phyloP scores from a whole-genome alignment of 2,888 invertebrate species.

The Epirrhoe tristata region DNA sequence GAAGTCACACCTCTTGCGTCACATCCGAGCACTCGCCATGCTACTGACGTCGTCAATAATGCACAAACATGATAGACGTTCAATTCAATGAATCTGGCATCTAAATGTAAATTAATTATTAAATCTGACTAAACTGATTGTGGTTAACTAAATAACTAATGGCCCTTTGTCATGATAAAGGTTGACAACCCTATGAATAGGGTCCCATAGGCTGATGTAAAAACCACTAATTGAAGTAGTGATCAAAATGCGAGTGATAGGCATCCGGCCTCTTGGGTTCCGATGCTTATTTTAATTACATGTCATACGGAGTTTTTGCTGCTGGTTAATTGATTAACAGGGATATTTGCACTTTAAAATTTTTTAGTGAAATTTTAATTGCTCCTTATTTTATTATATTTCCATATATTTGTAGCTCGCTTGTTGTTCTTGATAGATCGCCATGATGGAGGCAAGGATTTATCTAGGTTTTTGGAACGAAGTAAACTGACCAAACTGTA shows the following conservation, averaged over 20 bases:
- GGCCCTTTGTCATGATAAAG: not conserved
- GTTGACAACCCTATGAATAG: slow-evolving; percentile 15
- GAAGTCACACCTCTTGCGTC: too few relatives aligned
- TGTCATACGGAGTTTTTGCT: slow-evolving; percentile 30
- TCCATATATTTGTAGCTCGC: not conserved
- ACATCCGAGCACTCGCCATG: too few relatives aligned
- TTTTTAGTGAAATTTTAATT: not conserved
- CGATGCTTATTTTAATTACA: slow-evolving; percentile 30
- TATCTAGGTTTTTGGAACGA: too few relatives aligned
- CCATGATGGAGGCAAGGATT: too few relatives aligned
- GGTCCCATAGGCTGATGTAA: slow-evolving; percentile 12
- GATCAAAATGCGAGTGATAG: slow-evolving; percentile 24
- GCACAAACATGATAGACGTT: not conserved
- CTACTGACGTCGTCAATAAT: not conserved
- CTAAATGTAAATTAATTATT: not conserved
- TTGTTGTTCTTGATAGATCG: too few relatives aligned
- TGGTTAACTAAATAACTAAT: not conserved
- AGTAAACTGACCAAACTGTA: too few relatives aligned
- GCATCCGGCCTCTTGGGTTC: slow-evolving; percentile 17
- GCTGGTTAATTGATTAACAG: slow-evolving; percentile 19
- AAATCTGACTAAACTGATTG: not conserved
- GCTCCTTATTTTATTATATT: not conserved
- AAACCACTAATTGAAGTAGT: slow-evolving; percentile 31
- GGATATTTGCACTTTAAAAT: not conserved
- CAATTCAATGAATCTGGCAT: not conserved